Evolutionary conservation across 2,888 invertebrate species (phyloP).

Genomic region (Agrotis clavis): DNA sequence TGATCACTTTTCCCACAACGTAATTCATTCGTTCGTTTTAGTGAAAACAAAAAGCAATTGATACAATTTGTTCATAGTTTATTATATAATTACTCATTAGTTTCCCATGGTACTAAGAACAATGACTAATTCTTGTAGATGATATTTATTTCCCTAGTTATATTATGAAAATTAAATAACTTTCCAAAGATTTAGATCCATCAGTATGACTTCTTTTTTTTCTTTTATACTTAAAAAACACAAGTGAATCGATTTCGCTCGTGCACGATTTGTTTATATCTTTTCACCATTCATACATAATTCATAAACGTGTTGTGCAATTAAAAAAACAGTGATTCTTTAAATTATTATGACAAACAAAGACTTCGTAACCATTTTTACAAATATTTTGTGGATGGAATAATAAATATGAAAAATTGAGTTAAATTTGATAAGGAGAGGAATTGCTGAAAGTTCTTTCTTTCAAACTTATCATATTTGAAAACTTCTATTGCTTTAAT

Average conservation of each 20-base stretch:
- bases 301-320: background rate
- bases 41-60: slow-evolving; percentile 28
- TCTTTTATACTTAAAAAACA: background rate
- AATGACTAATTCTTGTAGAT: slow-evolving; percentile 9
- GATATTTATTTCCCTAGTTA: background rate
- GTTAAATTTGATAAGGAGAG: no score
- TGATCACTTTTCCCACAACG: background rate
- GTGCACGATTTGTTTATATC: background rate
- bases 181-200: background rate
- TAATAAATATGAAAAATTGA: no score
- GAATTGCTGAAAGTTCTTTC: no score
- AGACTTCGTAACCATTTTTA: no score
- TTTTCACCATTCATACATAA: background rate
- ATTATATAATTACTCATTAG: slow-evolving; percentile 1
- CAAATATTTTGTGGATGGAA: no score
- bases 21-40: background rate
- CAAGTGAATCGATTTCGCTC: background rate
- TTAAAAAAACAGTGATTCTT: no score
- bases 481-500: background rate
- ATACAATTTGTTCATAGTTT: background rate
- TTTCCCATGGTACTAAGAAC: slow-evolving; percentile 20
- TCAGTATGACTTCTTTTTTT: slow-evolving; percentile 13
- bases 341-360: no score
- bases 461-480: no score
- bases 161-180: background rate